Percentiles rank a stretch among this genome's conserved stretches.
Evolutionary conservation across 1,140 invertebrate species (phyloP).

Genomic region (Neelides sp.): DNA sequence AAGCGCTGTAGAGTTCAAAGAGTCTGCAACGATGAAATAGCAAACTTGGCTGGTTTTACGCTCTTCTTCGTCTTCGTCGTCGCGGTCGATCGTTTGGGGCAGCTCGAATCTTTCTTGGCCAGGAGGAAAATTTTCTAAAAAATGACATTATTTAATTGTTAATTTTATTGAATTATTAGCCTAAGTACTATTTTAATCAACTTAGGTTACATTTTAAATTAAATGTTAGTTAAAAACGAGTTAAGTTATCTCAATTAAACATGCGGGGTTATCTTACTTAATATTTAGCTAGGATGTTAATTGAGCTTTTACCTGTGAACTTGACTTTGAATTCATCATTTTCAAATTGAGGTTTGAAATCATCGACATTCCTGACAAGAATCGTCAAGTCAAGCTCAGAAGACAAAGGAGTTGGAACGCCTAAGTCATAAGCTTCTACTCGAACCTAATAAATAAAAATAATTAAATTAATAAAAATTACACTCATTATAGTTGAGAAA

Average conservation of each 20-base stretch:
- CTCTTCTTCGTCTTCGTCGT: constrained; percentile 61
- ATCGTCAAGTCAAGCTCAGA: constrained; percentile 78
- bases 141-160: constrained; percentile 3
- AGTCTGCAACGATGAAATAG: constrained; percentile 73
- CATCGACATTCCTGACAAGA: constrained; percentile 76
- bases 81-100: constrained; percentile 65
- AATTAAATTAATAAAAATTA: not conserved
- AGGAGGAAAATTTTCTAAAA: constrained; percentile 53
- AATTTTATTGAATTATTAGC: not conserved
- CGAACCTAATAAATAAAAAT: constrained; percentile 50
- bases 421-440: constrained; percentile 78
- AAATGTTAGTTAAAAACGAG: too few species aligned
- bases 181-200: not conserved
- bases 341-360: constrained; percentile 74
- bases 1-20: constrained; percentile 46
- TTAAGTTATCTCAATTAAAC: too few species aligned
- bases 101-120: constrained; percentile 54
- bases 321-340: constrained; percentile 56
- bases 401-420: constrained; percentile 66
- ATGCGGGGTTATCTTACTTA: too few species aligned
- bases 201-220: too few species aligned
- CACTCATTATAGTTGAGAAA: too few species aligned
- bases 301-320: constrained; percentile 47
- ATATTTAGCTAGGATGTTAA: too few species aligned
- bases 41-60: constrained; percentile 64